Base-by-base conservation (phyloP, 1,140 invertebrate genomes). In the Penaeus indicus region DNA sequence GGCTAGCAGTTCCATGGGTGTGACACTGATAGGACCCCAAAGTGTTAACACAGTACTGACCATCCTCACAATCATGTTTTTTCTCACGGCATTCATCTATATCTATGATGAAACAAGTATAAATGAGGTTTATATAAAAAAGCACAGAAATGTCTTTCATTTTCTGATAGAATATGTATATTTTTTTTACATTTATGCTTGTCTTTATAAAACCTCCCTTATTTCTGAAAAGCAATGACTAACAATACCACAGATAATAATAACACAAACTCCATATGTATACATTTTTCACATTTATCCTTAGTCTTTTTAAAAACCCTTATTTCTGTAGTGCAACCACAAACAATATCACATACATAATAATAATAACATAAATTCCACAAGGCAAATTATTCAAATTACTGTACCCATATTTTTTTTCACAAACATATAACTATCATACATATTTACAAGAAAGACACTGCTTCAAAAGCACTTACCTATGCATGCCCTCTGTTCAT, bases 401-500 rank as follows among this genome's bases (percentile, higher is more conserved):
- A 54, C 54, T 19, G 18, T 27, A 83, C 62, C 38, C 22, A 16
- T 25, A n/a, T 21, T 64, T 47, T 32, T 69, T 0, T 13, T n/a
- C n/a, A 75, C 42, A 75, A 60, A 42, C 38, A 75, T 62, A 60
- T 75, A 60, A 54, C 32, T 47, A 60, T 32, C 22, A 47, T 19
- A 7, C 2, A 78, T 42, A 32, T 78, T 22, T 78, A 11, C 4
- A 54, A 10, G 54, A 54, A 54, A 54, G 10, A 16, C 54, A 78
- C 42, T 1, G 22, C 22, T 22, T 38, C 4, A 63, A 79, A 60
- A n/a, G 19, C 32, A 83, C 85, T 85, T 93, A 95, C 95, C 95
- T 94, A 94, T 93, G 91, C 95, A 95, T 77, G 92, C 93, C 88
- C 94, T 93, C 7, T 93, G 93, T 0, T 89, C 67, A 10, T 92